Evolutionary conservation across 2,797 vertebrate species (phyloP), one percentile per base, ranked within the genome.

Genomic region (Sebastolobus altivelis): DNA sequence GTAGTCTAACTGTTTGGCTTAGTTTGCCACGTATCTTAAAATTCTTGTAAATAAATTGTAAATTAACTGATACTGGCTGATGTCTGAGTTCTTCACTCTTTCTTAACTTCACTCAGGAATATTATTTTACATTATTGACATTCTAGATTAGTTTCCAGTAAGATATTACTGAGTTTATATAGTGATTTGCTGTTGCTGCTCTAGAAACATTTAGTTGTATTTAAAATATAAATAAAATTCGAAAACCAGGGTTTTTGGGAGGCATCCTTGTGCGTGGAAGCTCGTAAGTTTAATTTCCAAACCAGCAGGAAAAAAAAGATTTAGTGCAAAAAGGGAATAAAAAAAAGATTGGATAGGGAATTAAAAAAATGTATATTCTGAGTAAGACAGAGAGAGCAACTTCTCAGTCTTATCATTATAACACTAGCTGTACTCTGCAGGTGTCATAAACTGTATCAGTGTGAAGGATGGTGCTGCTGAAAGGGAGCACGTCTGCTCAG

Each of bases 341-440:
- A 22, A 71, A 67, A 54, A 22, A 16, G 4, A 27, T 22, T 13
- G 35, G 6, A 18, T 8, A 7, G n/a, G 20, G 37, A 63, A 80
- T 20, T 38, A 2, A 27, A 55, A 31, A 75, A 14, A 22, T 46
- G 16, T 46, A 59, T 10, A 11, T 55, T 71, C 33, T 38, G 27
- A 55, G 13, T 38, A 11, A 56, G 35, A 62, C 20, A 60, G 13
- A 35, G 31, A 58, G 61, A 13, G 37, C 49, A 25, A 43, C 25
- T 56, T 37, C 31, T 52, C 31, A 54, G n/a, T n/a, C 31, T 33
- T 29, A 65, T 66, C 37, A 76, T 54, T 43, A 59, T 73, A 83
- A 77, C 1, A 8, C 11, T 6, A 54, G 60, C 22, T 72, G 33
- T 58, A 56, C 20, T 58, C 52, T 63, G 33, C 63, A 62, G 66